Conservation (phyloP, 2,888 invertebrate genomes). For the Aporophyla nigra region DNA sequence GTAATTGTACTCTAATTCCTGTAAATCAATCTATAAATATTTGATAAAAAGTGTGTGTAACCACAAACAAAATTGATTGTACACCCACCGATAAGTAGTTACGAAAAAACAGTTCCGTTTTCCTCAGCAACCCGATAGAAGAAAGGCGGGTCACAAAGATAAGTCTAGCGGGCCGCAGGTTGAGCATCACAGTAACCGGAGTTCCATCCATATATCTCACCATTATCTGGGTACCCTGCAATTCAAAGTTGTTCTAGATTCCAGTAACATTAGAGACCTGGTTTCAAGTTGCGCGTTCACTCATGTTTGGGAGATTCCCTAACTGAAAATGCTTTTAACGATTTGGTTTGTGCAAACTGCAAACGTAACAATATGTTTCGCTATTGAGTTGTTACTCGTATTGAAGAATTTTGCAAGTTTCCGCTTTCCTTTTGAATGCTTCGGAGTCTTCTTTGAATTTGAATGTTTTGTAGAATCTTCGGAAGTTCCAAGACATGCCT, state of each 20-base stretch:
- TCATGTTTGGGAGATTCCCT: conserved; percentile 53
- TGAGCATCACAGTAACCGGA: conserved; percentile 40
- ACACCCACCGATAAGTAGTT: background rate
- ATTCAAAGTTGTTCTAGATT: conserved; percentile 63
- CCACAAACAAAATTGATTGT: conserved; percentile 19
- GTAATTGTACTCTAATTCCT: background rate
- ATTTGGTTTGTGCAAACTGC: conserved; percentile 43
- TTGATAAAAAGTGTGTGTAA: background rate
- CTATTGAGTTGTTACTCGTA: conserved; percentile 4
- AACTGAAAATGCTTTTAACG: conserved; percentile 58
- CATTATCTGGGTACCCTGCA: conserved; percentile 58
- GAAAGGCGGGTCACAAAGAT: conserved; percentile 17
- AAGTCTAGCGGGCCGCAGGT: conserved; percentile 32
- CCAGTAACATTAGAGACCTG: conserved; percentile 55
- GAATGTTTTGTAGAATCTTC: background rate
- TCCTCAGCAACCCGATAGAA: conserved; percentile 32
- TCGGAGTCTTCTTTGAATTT: background rate
- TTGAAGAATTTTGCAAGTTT: conserved; percentile 17
- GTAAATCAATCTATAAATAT: background rate
- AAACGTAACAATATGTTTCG: conserved; percentile 32
- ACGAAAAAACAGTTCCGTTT: conserved; percentile 36
- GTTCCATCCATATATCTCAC: conserved; percentile 61
- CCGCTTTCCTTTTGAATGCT: background rate
- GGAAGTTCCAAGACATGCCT: background rate
- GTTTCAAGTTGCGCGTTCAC: conserved; percentile 59